These are phyloP conservation scores for Corythaeola cristata DNA, from an alignment of 2,113 vertebrate species.

Conservation along the genomic window DNA sequence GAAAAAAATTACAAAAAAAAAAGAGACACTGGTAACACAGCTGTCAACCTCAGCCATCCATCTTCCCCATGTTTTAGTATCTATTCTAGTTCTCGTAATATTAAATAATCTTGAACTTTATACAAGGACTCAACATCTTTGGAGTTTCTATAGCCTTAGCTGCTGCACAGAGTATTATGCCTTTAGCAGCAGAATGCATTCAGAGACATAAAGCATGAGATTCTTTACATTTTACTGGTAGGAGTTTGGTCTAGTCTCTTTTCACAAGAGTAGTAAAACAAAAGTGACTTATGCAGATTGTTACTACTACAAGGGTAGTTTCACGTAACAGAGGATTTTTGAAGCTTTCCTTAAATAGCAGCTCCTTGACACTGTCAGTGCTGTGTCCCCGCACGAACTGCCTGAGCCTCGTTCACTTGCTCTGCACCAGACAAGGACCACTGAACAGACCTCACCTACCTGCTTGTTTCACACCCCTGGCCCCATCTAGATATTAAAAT, in stretches of 20 bases:
- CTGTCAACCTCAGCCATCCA: background rate
- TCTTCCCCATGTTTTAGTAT: background rate
- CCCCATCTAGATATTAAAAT: background rate
- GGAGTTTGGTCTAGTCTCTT: background rate
- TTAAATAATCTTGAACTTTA: background rate
- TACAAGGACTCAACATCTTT: background rate
- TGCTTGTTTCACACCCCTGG: background rate
- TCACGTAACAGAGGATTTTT: background rate
- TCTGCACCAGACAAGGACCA: background rate
- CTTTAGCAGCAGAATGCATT: background rate
- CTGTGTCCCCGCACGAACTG: background rate
- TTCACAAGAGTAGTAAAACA: background rate
- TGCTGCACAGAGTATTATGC: background rate
- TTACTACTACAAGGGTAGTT: background rate
- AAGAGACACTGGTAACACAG: background rate
- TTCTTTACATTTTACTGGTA: background rate
- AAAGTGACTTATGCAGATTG: rapidly evolving
- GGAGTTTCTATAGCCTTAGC: background rate
- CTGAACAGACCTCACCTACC: background rate
- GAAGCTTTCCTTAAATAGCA: background rate
- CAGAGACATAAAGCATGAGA: background rate
- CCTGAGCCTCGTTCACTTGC: background rate
- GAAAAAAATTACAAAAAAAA: background rate
- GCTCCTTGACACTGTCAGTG: background rate
- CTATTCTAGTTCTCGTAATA: background rate